Percentiles rank a stretch among this genome's conserved stretches.
These are phyloP conservation scores for Lepidocyrtoides sp. DNA, from an alignment of 2,888 invertebrate species.

Conservation along the genomic window DNA sequence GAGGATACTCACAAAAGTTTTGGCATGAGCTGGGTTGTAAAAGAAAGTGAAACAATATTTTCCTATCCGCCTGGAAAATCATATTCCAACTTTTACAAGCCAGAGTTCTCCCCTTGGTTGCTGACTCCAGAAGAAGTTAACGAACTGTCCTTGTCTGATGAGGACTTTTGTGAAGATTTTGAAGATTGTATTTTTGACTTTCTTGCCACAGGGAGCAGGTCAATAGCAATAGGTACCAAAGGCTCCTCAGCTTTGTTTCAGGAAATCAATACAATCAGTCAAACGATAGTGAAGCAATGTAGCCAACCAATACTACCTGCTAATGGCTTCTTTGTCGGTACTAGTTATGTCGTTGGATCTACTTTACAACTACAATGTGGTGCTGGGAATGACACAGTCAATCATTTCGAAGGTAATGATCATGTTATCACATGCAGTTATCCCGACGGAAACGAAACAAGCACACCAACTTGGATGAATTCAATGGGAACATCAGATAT, in stretches of 20 bases:
- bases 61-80: background rate
- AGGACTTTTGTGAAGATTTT: constrained; percentile 3
- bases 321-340: background rate
- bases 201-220: background rate
- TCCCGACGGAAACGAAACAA: background rate
- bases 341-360: constrained; percentile 13
- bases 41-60: background rate
- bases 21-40: background rate
- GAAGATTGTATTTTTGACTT: constrained; percentile 29
- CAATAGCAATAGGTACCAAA: constrained; percentile 15
- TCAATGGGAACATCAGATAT: background rate
- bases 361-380: background rate
- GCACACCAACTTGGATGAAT: background rate
- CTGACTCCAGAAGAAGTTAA: background rate
- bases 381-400: background rate
- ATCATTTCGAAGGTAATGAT: too few relatives aligned
- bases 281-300: background rate
- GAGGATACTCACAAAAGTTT: background rate
- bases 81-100: background rate
- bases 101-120: background rate
- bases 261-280: background rate
- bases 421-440: background rate
- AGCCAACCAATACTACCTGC: background rate
- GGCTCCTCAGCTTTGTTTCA: background rate
- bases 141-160: background rate